Evolutionary conservation across 2,888 invertebrate genomes (phyloP).

Genomic region (Shargacucullia verbasci): DNA sequence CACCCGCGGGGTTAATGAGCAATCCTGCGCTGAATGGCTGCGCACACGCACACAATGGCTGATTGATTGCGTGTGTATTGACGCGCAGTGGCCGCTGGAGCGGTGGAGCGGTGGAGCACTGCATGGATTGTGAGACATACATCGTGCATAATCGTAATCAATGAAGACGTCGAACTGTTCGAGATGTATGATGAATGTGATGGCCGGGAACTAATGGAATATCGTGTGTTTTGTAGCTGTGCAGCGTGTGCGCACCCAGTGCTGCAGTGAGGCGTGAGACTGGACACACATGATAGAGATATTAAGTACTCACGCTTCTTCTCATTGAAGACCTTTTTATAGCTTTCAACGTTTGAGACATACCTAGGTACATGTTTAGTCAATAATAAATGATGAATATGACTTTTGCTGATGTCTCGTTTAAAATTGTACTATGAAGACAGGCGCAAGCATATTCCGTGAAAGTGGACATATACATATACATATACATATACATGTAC

Average conservation of each 20-base stretch:
- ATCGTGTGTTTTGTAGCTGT: background rate
- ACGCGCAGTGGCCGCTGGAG: slow-evolving; percentile 11
- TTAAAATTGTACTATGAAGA: too few relatives aligned
- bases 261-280: background rate
- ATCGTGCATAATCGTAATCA: slow-evolving; percentile 32
- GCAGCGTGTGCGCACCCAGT: slow-evolving; percentile 3
- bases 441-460: too few relatives aligned
- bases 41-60: slow-evolving; percentile 49
- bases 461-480: too few relatives aligned
- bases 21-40: slow-evolving; percentile 45
- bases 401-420: too few relatives aligned
- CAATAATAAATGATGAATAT: too few relatives aligned
- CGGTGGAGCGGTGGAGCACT: background rate
- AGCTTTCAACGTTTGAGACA: too few relatives aligned
- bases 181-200: slow-evolving; percentile 7
- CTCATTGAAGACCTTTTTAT: too few relatives aligned
- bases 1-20: slow-evolving; percentile 54
- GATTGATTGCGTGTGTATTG: slow-evolving; percentile 51
- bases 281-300: background rate
- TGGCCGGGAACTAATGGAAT: slow-evolving; percentile 19
- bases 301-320: background rate
- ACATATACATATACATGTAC: too few relatives aligned
- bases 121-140: slow-evolving; percentile 15
- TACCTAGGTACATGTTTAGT: too few relatives aligned
- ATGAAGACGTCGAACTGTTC: slow-evolving; percentile 21